A percentile compares a stretch with the other conserved stretches of the same genome.
phyloP scores from a whole-genome alignment of 1,140 invertebrate species.

The Archegozetes longisetosus region DNA sequence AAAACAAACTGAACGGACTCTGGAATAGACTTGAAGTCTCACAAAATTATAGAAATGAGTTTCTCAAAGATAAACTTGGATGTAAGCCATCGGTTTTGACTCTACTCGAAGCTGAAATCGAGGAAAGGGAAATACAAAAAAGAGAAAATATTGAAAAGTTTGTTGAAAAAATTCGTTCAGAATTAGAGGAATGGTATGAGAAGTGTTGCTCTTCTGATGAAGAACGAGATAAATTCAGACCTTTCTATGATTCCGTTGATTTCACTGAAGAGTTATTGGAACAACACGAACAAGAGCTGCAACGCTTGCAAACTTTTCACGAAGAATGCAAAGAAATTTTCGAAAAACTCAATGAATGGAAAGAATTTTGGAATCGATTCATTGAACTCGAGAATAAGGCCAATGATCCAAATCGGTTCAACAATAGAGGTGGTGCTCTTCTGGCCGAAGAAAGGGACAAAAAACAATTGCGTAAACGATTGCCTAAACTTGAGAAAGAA shows the following conservation, averaged over 20 bases:
- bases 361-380: constrained; percentile 47
- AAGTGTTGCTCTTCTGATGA: constrained; percentile 44
- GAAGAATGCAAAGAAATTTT: constrained; percentile 42
- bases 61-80: constrained; percentile 25
- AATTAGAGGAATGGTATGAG: constrained; percentile 52
- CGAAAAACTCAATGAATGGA: constrained; percentile 36
- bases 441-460: constrained; percentile 65
- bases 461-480: constrained; percentile 46
- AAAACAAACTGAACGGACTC: constrained; percentile 31
- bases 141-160: constrained; percentile 48
- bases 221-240: constrained; percentile 43
- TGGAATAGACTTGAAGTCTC: constrained; percentile 46
- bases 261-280: constrained; percentile 55
- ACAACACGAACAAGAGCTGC: constrained; percentile 52
- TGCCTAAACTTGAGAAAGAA: constrained; percentile 33
- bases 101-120: constrained; percentile 39
- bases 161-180: constrained; percentile 45
- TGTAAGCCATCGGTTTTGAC: constrained; percentile 27
- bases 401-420: constrained; percentile 55
- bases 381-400: constrained; percentile 47
- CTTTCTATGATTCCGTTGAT: constrained; percentile 37
- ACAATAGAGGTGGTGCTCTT: constrained; percentile 65
- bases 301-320: constrained; percentile 46
- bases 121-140: constrained; percentile 43
- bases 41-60: constrained; percentile 32